A percentile compares a stretch with the other conserved stretches of the same genome.
Evolutionary conservation across 2,113 vertebrate genomes (phyloP).

Genomic region (Phaethon lepturus): DNA sequence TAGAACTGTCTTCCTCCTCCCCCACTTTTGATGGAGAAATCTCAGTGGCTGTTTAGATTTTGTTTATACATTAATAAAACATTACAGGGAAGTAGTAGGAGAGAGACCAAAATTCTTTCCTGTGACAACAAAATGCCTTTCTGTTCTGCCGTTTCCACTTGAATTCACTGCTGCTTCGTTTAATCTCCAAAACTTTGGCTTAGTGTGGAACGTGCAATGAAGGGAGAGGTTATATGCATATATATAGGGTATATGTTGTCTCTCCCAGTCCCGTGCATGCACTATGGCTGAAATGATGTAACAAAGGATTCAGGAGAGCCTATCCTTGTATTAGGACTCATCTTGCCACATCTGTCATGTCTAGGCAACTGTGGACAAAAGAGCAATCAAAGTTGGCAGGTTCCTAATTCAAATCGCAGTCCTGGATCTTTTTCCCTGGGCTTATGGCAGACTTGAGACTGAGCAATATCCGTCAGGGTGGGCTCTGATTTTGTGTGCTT

Average conservation of each 20-base stretch:
- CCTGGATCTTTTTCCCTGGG: not conserved
- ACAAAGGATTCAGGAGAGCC: not conserved
- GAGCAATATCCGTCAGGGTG: not conserved
- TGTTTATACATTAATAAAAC: constrained; percentile 60
- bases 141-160: not conserved
- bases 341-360: not conserved
- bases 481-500: not conserved
- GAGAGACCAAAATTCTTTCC: constrained; percentile 50
- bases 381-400: not conserved
- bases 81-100: constrained; percentile 46
- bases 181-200: not conserved
- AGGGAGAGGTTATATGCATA: not conserved
- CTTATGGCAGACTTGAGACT: not conserved
- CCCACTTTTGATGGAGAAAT: constrained; percentile 10
- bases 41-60: constrained; percentile 51
- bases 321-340: not conserved
- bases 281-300: not conserved
- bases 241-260: not conserved
- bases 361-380: not conserved
- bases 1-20: constrained; percentile 22
- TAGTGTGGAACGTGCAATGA: not conserved
- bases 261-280: not conserved
- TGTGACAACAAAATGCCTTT: constrained; percentile 47
- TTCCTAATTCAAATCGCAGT: not conserved
- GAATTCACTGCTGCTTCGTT: not conserved